Percentiles rank a stretch among this genome's conserved stretches.
These are phyloP conservation scores for Pithys albifrons DNA, from an alignment of 2,113 vertebrate species.

Conservation along the genomic window DNA sequence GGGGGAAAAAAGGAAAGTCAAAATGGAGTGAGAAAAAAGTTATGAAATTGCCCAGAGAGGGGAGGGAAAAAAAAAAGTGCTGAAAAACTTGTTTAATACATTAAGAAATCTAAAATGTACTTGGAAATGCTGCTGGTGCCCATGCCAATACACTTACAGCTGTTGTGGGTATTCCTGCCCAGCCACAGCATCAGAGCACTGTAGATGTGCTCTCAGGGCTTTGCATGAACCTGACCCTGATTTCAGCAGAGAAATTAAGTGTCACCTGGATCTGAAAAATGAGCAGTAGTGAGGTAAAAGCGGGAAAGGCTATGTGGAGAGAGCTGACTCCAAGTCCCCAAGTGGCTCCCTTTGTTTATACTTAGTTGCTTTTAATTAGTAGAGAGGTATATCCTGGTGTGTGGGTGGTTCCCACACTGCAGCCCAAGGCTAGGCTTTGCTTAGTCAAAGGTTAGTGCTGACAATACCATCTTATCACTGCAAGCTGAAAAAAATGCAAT, in stretches of 20 bases:
- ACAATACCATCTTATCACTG: background rate
- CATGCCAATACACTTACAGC: background rate
- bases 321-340: background rate
- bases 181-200: background rate
- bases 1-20: background rate
- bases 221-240: background rate
- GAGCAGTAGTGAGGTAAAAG: background rate
- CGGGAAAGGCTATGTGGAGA: background rate
- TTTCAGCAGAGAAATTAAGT: background rate
- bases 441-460: slow-evolving; percentile 16
- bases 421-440: slow-evolving; percentile 3
- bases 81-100: background rate
- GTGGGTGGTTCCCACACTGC: background rate
- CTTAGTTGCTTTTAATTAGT: background rate
- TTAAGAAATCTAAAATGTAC: background rate
- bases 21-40: background rate
- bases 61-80: background rate
- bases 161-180: background rate
- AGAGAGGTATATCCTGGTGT: background rate
- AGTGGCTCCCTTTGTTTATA: background rate
- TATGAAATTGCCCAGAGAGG: background rate
- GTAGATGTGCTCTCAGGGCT: background rate
- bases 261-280: background rate
- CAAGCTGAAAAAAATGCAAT: background rate
- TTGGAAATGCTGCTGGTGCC: background rate